Evolutionary conservation across 2,888 invertebrate species (phyloP), one percentile per base, ranked within the genome.

Genomic region (Agriopis leucophaearia): DNA sequence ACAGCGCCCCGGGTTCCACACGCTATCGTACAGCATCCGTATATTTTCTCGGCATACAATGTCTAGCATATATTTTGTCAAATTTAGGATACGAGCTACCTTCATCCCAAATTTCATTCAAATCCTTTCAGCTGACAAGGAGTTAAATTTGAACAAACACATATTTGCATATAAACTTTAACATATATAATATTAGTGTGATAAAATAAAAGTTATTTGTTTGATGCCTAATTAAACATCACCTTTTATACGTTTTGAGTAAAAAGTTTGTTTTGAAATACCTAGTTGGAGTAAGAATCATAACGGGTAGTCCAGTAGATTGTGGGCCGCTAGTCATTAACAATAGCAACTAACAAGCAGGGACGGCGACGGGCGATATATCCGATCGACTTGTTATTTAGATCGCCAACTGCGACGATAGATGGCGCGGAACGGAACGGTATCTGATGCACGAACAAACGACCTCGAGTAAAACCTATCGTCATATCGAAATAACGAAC

Each of bases 381-480:
- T 89, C 88, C 90, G 84, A 89, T 88, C 89, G 87, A 84, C 85
- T 88, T 86, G 89, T 90, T 91, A 91, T 89, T 91, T 89, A 91
- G 91, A 92, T 92, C 90, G 85, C 82, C 74, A 69, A 78, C 76
- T 76, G 85, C 85, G 88, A 85, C 91, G 91, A 88, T 89, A 91
- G 91, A 90, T 90, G 90, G 89, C 88, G 86, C 80, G 48, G n/a
- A n/a, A n/a, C 42, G 40, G 51, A 3, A 13, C 79, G 84, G 69
- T 92, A 92, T 92, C 91, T 83, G 91, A 91, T 91, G 79, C 90
- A 91, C 91, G 92, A 86, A 81, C 78, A 40, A 45, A 57, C 54
- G 51, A 44, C 18, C 15, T 56, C 12, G 18, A 48, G 61, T 42
- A 55, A 15, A 54, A 64, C 48, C 61, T 56, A 57, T 60, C 59